These are phyloP conservation scores for Alcis repandata DNA, from an alignment of 2,888 invertebrate species.

Conservation along the genomic window DNA sequence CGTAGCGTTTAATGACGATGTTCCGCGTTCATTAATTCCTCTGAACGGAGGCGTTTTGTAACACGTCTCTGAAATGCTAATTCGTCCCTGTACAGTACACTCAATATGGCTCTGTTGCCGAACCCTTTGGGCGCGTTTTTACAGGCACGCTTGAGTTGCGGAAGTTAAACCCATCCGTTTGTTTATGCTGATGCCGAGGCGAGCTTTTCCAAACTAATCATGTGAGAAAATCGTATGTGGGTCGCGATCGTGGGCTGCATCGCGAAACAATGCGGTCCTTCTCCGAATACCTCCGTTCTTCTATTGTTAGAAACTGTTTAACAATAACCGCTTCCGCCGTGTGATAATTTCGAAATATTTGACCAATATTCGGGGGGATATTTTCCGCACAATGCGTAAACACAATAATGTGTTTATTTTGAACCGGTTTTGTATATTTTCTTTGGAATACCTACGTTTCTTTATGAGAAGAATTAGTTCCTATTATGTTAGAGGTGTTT, in stretches of 20 bases:
- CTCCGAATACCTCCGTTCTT: constrained; percentile 45
- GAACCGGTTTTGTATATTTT: constrained; percentile 6
- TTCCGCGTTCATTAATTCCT: constrained; percentile 79
- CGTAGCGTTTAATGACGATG: constrained; percentile 78
- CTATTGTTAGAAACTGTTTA: constrained; percentile 48
- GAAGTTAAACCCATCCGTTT: constrained; percentile 70
- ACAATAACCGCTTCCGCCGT: constrained; percentile 44
- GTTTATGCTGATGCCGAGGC: constrained; percentile 65
- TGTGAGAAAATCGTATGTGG: constrained; percentile 51
- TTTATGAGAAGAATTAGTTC: constrained; percentile 18
- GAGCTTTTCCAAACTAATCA: constrained; percentile 48
- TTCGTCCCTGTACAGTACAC: constrained; percentile 76
- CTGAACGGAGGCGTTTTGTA: constrained; percentile 73
- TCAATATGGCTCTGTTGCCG: constrained; percentile 76
- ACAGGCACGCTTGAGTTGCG: constrained; percentile 57
- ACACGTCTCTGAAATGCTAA: constrained; percentile 83
- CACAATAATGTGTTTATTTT: constrained; percentile 29
- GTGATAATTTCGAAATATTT: constrained; percentile 43
- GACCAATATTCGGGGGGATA: constrained; percentile 39
- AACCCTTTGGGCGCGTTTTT: constrained; percentile 74
- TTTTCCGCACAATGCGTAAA: constrained; percentile 36
- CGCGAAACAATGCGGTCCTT: constrained; percentile 48
- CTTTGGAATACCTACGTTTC: constrained; percentile 4
- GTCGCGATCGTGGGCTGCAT: constrained; percentile 49
- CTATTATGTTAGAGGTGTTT: constrained; percentile 24